Conservation (phyloP, 1,140 invertebrate species). For the Drosophila orosa region DNA sequence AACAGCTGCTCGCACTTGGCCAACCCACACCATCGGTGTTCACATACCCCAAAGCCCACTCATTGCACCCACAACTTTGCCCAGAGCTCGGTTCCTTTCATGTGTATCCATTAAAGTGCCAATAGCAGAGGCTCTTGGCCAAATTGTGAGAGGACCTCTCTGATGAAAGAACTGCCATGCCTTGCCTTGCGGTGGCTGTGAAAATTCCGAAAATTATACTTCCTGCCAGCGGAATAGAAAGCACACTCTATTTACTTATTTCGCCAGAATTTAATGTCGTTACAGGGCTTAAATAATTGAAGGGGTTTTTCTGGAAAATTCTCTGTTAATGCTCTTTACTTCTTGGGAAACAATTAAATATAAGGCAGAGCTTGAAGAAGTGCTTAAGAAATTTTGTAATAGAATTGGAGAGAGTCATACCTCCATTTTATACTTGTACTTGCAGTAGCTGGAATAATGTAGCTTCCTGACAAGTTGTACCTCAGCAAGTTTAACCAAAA, state of each 20-base stretch:
- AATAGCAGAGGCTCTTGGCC: conserved; percentile 36
- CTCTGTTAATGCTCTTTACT: conserved; percentile 4
- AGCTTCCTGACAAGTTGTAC: neutral
- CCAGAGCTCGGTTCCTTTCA: conserved; percentile 11
- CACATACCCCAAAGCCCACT: conserved; percentile 8
- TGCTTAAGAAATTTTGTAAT: neutral
- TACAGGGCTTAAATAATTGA: conserved; percentile 4
- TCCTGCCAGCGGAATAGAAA: conserved; percentile 30
- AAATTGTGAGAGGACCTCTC: conserved; percentile 1
- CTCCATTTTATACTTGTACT: neutral
- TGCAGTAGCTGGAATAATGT: neutral
- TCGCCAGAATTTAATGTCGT: conserved; percentile 20
- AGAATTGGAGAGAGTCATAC: neutral
- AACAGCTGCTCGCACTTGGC: conserved; percentile 27
- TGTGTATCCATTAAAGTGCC: conserved; percentile 60
- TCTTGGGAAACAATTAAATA: conserved; percentile 12
- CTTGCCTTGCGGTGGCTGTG: conserved; percentile 20
- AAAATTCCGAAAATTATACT: conserved; percentile 41
- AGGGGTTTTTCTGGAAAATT: neutral
- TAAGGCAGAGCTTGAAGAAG: neutral
- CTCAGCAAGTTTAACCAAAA: neutral
- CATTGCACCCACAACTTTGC: conserved; percentile 1
- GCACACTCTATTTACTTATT: conserved; percentile 26
- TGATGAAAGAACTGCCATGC: conserved; percentile 33
- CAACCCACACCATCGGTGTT: neutral